Percentiles rank a stretch among this genome's conserved stretches.
Evolutionary conservation across 2,797 vertebrate genomes (phyloP).

Genomic region (Falco concolor): DNA sequence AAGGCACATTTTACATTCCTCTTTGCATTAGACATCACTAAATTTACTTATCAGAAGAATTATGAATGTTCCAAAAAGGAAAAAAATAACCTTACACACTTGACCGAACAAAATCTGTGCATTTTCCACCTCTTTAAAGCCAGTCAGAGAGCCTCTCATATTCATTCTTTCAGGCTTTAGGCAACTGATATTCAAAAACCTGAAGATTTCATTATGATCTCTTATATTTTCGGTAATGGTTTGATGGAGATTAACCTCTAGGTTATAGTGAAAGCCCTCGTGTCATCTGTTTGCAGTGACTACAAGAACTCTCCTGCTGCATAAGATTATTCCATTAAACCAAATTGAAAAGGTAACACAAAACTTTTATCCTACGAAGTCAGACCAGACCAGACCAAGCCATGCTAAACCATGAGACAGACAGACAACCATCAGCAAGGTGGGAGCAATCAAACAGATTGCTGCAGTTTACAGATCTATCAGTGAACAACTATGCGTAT

Average conservation of each 20-base stretch:
- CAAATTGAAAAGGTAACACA: neutral
- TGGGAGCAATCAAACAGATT: neutral
- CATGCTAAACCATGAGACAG: neutral
- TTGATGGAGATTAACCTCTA: slow-evolving; percentile 20
- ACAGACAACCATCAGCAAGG: neutral
- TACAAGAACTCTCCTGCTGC: neutral
- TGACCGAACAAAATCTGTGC: neutral
- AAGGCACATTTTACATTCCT: neutral
- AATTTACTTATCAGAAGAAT: slow-evolving; percentile 11
- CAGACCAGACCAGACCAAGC: neutral
- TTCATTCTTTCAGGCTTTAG: neutral
- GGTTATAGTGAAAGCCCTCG: neutral
- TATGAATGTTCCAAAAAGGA: neutral
- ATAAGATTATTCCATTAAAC: neutral
- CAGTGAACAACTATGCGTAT: neutral
- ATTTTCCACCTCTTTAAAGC: neutral
- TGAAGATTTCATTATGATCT: slow-evolving; percentile 19
- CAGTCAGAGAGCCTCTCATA: neutral
- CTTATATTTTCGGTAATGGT: neutral
- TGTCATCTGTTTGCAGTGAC: neutral
- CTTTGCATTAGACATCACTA: neutral
- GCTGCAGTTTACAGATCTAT: neutral
- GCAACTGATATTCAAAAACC: neutral
- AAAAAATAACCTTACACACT: neutral
- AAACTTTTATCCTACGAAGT: neutral